These are phyloP conservation scores for Agrochola lychnidis DNA, from an alignment of 2,888 invertebrate genomes.

Conservation along the genomic window DNA sequence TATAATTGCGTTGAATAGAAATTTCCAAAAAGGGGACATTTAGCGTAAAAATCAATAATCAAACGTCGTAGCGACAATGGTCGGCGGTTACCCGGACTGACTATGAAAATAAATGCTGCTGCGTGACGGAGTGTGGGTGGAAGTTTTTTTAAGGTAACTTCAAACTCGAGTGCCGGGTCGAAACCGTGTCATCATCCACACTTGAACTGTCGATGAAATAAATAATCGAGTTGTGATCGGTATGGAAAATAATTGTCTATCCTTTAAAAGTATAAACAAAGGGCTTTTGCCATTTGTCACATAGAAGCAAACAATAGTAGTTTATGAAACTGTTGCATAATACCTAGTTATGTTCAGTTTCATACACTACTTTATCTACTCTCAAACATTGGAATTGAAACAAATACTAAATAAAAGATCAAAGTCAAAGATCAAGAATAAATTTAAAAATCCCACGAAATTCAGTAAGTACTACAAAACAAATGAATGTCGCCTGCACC, in stretches of 20 bases:
- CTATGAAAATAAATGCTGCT: constrained; percentile 88
- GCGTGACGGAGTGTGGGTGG: constrained; percentile 88
- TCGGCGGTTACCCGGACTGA: constrained; percentile 86
- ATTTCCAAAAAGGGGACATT: constrained; percentile 86
- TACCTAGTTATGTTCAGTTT: too few species aligned
- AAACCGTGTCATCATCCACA: constrained; percentile 75
- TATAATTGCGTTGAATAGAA: constrained; percentile 87
- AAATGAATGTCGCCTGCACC: too few species aligned
- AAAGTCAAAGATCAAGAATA: too few species aligned
- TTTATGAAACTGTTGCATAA: too few species aligned
- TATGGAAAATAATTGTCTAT: neutral
- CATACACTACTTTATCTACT: too few species aligned
- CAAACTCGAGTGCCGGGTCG: constrained; percentile 80
- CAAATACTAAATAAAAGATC: too few species aligned
- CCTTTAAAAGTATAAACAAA: neutral
- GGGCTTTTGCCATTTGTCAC: neutral
- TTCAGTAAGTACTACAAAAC: too few species aligned
- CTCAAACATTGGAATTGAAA: too few species aligned
- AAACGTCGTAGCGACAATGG: constrained; percentile 84
- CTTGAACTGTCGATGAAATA: constrained; percentile 58
- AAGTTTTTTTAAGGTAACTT: constrained; percentile 83
- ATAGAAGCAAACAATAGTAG: too few species aligned
- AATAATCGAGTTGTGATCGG: constrained; percentile 40
- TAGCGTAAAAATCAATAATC: constrained; percentile 91
- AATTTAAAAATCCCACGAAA: too few species aligned